A percentile compares a stretch with the other conserved stretches of the same genome.
Evolutionary conservation across 2,888 invertebrate genomes (phyloP).

Genomic region (Lypha dubia): DNA sequence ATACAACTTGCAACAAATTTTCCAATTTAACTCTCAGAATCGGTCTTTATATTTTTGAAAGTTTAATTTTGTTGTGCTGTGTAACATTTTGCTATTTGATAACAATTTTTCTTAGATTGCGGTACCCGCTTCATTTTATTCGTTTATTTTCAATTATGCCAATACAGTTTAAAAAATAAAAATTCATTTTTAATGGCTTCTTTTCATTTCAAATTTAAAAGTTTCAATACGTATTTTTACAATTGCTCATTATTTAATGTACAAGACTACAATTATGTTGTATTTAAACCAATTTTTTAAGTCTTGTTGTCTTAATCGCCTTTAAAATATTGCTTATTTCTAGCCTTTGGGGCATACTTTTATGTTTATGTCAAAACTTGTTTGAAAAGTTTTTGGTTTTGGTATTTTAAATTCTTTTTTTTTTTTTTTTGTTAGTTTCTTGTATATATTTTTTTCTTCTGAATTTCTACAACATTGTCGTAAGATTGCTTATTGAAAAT

Average conservation of each 20-base stretch:
- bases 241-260: background rate
- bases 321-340: slow-evolving; percentile 12
- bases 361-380: slow-evolving; percentile 41
- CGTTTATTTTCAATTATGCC: too few relatives aligned
- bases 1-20: too few relatives aligned
- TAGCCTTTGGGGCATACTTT: background rate
- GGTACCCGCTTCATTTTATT: too few relatives aligned
- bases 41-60: too few relatives aligned
- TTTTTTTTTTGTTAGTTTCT: slow-evolving; percentile 16
- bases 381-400: slow-evolving; percentile 46
- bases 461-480: slow-evolving; percentile 21
- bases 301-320: background rate
- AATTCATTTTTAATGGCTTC: too few relatives aligned
- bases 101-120: too few relatives aligned
- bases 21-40: too few relatives aligned
- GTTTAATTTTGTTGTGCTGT: too few relatives aligned
- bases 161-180: too few relatives aligned
- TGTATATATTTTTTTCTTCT: background rate
- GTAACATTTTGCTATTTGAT: too few relatives aligned
- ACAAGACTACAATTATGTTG: too few relatives aligned
- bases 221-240: background rate
- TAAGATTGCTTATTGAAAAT: slow-evolving; percentile 47
- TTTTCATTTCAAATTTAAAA: background rate
- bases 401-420: slow-evolving; percentile 20
- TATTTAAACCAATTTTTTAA: too few relatives aligned